phyloP scores from a whole-genome alignment of 2,888 invertebrate species.

The Platerodrilus igneus region DNA sequence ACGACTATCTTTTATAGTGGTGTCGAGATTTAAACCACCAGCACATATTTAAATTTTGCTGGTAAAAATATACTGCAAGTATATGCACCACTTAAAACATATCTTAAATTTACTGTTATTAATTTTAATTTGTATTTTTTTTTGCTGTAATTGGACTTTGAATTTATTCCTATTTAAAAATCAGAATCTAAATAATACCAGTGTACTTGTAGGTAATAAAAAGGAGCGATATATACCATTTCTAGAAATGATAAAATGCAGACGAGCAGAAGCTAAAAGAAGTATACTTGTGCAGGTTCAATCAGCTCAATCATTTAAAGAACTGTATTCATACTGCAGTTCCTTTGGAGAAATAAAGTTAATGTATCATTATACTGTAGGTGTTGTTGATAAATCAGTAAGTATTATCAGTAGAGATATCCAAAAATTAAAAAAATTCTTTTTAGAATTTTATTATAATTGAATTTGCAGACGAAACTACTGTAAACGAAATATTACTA shows the following conservation, averaged over 20 bases:
- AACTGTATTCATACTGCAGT: conserved; percentile 66
- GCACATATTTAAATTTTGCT: no score
- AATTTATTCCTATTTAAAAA: no score
- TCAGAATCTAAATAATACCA: conserved; percentile 2
- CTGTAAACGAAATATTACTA: conserved; percentile 54
- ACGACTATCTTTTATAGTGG: no score
- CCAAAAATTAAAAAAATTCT: conserved; percentile 5
- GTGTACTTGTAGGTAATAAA: neutral
- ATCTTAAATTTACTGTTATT: neutral
- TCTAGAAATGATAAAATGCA: conserved; percentile 55
- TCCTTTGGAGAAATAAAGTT: conserved; percentile 60
- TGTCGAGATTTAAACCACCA: no score
- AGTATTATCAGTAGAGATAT: conserved; percentile 20
- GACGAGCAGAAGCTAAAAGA: conserved; percentile 61
- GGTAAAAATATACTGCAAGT: no score
- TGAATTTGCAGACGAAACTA: conserved; percentile 59
- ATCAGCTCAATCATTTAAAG: conserved; percentile 62
- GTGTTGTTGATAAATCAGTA: no score
- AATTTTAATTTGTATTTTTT: conserved; percentile 1
- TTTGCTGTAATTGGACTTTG: no score
- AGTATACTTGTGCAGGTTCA: conserved; percentile 75
- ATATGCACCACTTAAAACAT: no score
- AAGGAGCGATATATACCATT: conserved; percentile 41
- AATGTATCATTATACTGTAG: conserved; percentile 60
- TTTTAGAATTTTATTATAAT: conserved; percentile 68